Evolutionary conservation across 2,113 vertebrate genomes (phyloP).

Genomic region (Tyrannus savana): DNA sequence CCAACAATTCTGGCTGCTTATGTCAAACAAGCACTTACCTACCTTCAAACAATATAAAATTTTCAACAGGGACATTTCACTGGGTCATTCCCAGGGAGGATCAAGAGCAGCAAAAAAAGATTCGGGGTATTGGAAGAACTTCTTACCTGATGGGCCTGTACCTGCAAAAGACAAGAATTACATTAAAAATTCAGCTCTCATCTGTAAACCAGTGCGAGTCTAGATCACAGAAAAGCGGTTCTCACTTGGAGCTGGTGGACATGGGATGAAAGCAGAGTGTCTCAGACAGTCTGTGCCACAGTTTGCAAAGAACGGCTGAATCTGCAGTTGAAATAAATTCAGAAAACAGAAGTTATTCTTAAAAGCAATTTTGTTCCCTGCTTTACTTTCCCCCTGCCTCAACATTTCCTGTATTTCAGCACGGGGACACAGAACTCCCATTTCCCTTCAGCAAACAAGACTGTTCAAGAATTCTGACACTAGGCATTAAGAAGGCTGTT

Average conservation of each 20-base stretch:
- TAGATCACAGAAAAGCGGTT: not conserved
- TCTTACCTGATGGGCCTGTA: conserved; percentile 40
- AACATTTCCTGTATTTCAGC: not conserved
- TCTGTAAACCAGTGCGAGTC: not conserved
- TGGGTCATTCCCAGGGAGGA: not conserved
- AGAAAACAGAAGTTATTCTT: not conserved
- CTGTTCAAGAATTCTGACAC: not conserved
- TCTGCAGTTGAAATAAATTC: conserved; percentile 52
- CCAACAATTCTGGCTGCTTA: not conserved
- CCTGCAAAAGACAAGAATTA: conserved; percentile 42
- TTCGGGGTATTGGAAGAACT: not conserved
- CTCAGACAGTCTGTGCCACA: conserved; percentile 76
- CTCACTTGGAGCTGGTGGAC: conserved; percentile 61
- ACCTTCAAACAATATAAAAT: not conserved
- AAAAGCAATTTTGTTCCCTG: not conserved
- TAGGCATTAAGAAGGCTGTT: not conserved
- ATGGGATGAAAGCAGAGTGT: conserved; percentile 22
- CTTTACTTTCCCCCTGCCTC: not conserved
- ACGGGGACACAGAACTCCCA: not conserved
- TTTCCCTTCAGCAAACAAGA: not conserved
- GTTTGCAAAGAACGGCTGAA: conserved; percentile 72
- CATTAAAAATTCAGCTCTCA: not conserved
- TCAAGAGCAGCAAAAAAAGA: not conserved
- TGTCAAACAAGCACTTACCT: not conserved
- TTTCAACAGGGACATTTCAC: not conserved